Percentiles rank a stretch among this genome's conserved stretches.
Conservation (phyloP, 2,797 vertebrate species). For the Oreochromis grahami region DNA sequence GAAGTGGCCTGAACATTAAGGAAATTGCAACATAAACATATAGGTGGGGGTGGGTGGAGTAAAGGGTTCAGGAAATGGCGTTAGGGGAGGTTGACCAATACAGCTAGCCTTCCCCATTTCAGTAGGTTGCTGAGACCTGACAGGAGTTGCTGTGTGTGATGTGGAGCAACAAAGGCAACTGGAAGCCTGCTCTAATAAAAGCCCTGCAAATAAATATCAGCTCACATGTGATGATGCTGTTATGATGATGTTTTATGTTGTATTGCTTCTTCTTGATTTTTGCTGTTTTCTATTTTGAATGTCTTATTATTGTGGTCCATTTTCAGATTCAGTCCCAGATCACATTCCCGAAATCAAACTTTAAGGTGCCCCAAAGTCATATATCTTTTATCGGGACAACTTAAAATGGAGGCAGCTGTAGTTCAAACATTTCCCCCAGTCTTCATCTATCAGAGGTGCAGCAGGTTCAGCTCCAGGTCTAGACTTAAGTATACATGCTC, state of each 20-base stretch:
- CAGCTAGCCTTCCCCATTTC: background rate
- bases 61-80: background rate
- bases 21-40: constrained; percentile 21
- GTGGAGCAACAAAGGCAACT: background rate
- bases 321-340: background rate
- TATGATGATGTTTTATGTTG: background rate
- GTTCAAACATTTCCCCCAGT: background rate
- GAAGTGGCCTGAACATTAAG: constrained; percentile 4
- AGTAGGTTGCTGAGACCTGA: background rate
- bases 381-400: background rate
- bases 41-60: background rate
- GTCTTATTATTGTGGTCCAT: background rate
- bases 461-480: background rate
- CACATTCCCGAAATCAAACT: background rate
- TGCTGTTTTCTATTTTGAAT: background rate
- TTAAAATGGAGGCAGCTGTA: background rate
- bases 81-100: background rate
- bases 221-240: background rate
- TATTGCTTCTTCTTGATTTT: background rate
- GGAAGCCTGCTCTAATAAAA: background rate
- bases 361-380: background rate
- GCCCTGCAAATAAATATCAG: background rate
- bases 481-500: background rate
- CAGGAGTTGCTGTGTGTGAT: background rate
- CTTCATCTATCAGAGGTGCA: constrained; percentile 26